Base-by-base conservation (phyloP, 2,113 vertebrate species). In the Fulmarus glacialis region DNA sequence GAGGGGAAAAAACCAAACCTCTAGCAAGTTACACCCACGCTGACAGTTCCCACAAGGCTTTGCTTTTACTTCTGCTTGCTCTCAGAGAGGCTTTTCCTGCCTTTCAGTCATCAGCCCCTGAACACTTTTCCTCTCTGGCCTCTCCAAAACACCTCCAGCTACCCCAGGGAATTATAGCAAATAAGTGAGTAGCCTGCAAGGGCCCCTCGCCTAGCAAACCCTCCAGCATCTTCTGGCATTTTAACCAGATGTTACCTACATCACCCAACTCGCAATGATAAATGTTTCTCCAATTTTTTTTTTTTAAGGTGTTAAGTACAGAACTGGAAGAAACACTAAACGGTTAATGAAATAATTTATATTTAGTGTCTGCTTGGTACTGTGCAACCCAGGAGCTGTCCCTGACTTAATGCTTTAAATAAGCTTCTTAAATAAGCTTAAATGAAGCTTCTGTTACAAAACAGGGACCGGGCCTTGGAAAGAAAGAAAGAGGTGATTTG, bases 11-110 rank as follows among this genome's bases (percentile, higher is more conserved):
- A 93, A 36, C 22, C 52, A 29, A 78, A 68, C 60, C 66, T 84
- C 52, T 48, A 22, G 38, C 66, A 58, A 84, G 87, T 50, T 36
- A 48, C 91, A 77, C 87, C 87, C 89, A 50, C 9, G 3, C 73
- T 42, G 77, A 63, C 74, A 36, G 47, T 13, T 93, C 93, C 87
- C 70, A 32, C 73, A 32, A 64, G 53, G 70, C 89, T 82, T 32
- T 85, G 87, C 81, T 78, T 92, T 87, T 85, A 53, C 70, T 79
- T 59, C 95, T 96, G 80, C 81, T 67, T 53, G 64, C 66, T 73
- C 78, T 62, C 45, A 11, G 62, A 38, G 32, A 93, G 73, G 38
- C 52, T 87, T 62, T 95, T 87, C 78, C 89, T 93, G 90, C 94
- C 80, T 87, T 93, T 84, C 89, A 85, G 11, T 45, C 62, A 2